These are phyloP conservation scores for Oxyura jamaicensis DNA, from an alignment of 2,113 vertebrate genomes.

Conservation along the genomic window DNA sequence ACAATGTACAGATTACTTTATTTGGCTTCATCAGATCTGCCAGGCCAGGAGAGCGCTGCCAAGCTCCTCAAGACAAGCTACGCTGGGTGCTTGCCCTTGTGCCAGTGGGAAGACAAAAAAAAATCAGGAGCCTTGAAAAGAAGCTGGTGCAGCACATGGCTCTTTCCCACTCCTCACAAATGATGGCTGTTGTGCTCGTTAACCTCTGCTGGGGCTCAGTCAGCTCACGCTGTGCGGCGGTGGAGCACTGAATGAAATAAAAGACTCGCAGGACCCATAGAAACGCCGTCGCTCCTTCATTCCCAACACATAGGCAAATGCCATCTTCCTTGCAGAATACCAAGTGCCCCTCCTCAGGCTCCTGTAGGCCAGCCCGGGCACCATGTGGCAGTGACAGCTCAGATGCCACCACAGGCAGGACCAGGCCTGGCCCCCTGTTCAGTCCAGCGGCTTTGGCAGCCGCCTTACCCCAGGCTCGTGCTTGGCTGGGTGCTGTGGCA, in stretches of 20 bases:
- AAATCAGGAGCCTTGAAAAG: constrained; percentile 68
- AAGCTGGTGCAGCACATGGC: constrained; percentile 90
- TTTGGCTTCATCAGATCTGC: constrained; percentile 29
- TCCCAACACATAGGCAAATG: constrained; percentile 33
- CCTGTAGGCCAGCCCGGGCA: constrained; percentile 56
- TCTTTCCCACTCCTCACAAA: constrained; percentile 97
- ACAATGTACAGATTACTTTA: constrained; percentile 61
- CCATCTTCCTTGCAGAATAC: constrained; percentile 6
- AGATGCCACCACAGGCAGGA: constrained; percentile 76
- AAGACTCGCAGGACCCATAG: constrained; percentile 73
- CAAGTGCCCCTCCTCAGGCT: constrained; percentile 2
- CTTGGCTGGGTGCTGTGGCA: background rate
- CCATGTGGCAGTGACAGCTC: constrained; percentile 85
- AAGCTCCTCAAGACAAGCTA: constrained; percentile 67
- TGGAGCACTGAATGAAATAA: constrained; percentile 74
- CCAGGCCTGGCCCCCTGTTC: background rate
- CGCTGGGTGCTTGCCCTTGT: constrained; percentile 74
- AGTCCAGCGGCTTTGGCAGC: background rate
- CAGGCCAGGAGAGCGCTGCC: constrained; percentile 45
- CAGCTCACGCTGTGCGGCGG: constrained; percentile 86
- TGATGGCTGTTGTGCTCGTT: constrained; percentile 89
- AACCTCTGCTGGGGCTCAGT: constrained; percentile 85
- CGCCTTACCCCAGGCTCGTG: background rate
- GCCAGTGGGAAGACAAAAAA: constrained; percentile 74
- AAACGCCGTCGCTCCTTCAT: constrained; percentile 64